Conservation (phyloP, 2,113 vertebrate genomes). For the Hepsetus odoe region DNA sequence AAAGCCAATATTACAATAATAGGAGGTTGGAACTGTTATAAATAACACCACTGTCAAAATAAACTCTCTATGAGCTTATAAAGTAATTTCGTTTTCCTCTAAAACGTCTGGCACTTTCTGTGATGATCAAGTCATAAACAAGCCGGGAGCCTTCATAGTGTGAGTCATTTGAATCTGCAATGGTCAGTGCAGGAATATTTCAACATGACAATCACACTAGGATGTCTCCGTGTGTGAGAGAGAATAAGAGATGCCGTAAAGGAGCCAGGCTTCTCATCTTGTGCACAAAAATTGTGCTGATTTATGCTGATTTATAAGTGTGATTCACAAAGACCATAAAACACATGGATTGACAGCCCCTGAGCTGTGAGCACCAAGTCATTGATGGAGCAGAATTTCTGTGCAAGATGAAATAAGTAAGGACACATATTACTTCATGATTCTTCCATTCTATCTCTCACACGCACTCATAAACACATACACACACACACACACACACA, state of each 20-base stretch:
- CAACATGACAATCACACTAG: conserved; percentile 29
- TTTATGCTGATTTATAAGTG: conserved; percentile 15
- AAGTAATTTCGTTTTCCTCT: not conserved
- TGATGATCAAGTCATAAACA: not conserved
- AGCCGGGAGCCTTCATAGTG: not conserved
- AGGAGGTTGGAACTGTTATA: not conserved
- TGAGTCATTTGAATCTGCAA: conserved; percentile 30
- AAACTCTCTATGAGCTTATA: not conserved
- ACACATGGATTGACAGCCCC: not conserved
- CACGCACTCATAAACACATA: no score
- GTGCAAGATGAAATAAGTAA: conserved; percentile 11
- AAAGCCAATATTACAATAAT: not conserved
- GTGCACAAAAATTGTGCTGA: conserved; percentile 18
- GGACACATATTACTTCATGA: not conserved
- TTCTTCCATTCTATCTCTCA: conserved; percentile 35
- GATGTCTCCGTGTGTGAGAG: conserved; percentile 2
- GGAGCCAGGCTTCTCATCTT: conserved; percentile 8
- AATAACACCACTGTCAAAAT: not conserved
- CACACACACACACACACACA: not conserved
- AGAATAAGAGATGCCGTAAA: conserved; percentile 14
- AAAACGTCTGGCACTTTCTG: not conserved
- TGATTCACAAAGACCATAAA: conserved; percentile 7
- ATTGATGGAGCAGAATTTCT: conserved; percentile 5
- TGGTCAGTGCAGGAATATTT: conserved; percentile 22
- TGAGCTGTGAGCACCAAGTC: not conserved